Conservation (phyloP, 2,888 invertebrate genomes). For the Azorinus chamasolen region DNA sequence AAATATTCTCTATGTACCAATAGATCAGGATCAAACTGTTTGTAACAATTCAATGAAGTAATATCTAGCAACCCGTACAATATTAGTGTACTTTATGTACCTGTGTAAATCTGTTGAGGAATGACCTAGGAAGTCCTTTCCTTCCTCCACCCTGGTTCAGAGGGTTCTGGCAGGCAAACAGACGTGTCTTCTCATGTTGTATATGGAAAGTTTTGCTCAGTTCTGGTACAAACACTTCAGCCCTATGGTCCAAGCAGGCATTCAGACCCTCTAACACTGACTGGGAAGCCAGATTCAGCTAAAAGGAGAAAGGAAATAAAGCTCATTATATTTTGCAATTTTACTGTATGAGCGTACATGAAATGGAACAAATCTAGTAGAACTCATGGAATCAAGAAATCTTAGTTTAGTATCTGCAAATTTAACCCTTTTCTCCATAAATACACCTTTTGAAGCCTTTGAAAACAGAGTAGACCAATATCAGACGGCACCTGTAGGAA, state of each 20-base stretch:
- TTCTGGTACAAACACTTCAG: constrained; percentile 98
- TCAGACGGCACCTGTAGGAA: no score
- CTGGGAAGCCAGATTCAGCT: constrained; percentile 98
- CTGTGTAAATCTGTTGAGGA: constrained; percentile 96
- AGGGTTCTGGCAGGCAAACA: constrained; percentile 99
- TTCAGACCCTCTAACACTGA: constrained; percentile 99
- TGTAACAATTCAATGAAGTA: no score
- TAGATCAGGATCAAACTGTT: no score
- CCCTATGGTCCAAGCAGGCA: constrained; percentile 99
- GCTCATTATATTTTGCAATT: no score
- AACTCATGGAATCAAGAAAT: no score
- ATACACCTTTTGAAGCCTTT: no score
- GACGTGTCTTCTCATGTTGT: constrained; percentile 90
- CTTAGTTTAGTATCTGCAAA: no score
- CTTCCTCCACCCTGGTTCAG: constrained; percentile 97
- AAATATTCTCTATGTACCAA: no score
- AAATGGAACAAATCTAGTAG: no score
- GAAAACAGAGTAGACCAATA: no score
- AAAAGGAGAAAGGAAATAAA: constrained; percentile 21
- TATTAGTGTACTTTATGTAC: constrained; percentile 58
- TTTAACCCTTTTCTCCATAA: no score
- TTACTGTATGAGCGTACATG: not conserved
- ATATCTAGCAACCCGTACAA: no score
- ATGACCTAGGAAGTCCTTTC: constrained; percentile 97
- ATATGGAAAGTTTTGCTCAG: constrained; percentile 94